These are phyloP conservation scores for Agrochola macilenta DNA, from an alignment of 2,888 invertebrate species.

Conservation along the genomic window DNA sequence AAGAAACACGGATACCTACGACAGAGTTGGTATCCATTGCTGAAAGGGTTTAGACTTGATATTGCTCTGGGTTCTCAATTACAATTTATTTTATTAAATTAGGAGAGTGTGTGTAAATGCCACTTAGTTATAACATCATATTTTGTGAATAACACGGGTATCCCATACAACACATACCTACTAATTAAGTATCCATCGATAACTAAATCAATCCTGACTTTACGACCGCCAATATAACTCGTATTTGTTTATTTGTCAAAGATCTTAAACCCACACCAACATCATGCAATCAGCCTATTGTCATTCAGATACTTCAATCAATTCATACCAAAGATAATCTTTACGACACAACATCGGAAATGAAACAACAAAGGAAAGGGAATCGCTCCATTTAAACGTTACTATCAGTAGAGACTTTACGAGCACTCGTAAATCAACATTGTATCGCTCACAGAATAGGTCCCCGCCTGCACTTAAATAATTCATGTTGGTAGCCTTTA, in stretches of 20 bases:
- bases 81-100: neutral
- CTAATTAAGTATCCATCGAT: conserved; percentile 26
- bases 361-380: conserved; percentile 65
- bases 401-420: conserved; percentile 64
- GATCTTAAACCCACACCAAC: conserved; percentile 23
- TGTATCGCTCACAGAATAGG: conserved; percentile 67
- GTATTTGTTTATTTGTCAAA: conserved; percentile 32
- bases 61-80: neutral
- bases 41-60: too few species aligned
- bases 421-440: conserved; percentile 72
- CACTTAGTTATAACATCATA: neutral
- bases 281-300: conserved; percentile 56
- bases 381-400: conserved; percentile 67
- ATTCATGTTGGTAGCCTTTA: conserved; percentile 70
- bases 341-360: conserved; percentile 66
- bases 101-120: neutral
- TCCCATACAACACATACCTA: neutral
- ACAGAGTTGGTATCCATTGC: neutral
- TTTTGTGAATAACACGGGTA: neutral
- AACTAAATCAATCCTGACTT: conserved; percentile 33
- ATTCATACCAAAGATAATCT: conserved; percentile 67
- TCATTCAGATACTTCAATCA: conserved; percentile 64
- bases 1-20: neutral
- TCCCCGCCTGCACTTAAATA: conserved; percentile 70
- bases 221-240: conserved; percentile 42